Base-by-base conservation (phyloP, 2,888 invertebrate genomes). In the Tridacna gigas region DNA sequence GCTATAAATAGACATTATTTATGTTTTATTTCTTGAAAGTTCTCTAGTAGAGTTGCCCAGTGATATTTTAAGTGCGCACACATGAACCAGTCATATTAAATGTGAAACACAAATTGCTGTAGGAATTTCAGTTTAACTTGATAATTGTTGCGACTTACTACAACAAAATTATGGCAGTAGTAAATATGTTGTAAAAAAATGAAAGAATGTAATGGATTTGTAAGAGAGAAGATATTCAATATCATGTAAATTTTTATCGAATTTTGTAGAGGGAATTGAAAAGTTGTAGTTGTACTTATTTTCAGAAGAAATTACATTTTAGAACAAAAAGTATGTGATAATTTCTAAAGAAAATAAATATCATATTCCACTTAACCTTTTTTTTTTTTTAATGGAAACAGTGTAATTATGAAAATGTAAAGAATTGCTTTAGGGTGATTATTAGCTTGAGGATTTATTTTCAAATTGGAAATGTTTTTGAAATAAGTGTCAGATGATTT, bases 1-100 rank as follows among this genome's bases (percentile, higher is more conserved):
- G 51, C 86, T 86, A 86, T 79, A 83, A 65, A 67, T 84, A 84
- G 82, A 86, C 22, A 84, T 84, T 82, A 84, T 78, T 84, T 82
- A 69, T 84, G 28, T 25, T 77, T 61, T 47, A n/a, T 69, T 84
- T 84, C 79, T 37, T 79, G 77, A 84, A 80, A 18, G 2, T 80
- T 78, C 84, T 73, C 20, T 63, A 11, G 20, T 11, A 37, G 37
- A 37, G 7, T 37, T 37, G 7, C 37, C 7, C 37, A 37, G 3
- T 37, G 37, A 37, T 37, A 37, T 37, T 37, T n/a, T 37, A 37
- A 37, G 7, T 37, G 2, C 7, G 37, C 7, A 7, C 37, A 37
- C 37, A 37, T 7, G 7, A 37, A 37, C 37, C 37, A 37, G 7
- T 37, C 37, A 37, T 37, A 37, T 37, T 7, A 37, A 37, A 37